Base-by-base conservation (phyloP, 2,113 vertebrate genomes). In the Hemicordylus capensis region DNA sequence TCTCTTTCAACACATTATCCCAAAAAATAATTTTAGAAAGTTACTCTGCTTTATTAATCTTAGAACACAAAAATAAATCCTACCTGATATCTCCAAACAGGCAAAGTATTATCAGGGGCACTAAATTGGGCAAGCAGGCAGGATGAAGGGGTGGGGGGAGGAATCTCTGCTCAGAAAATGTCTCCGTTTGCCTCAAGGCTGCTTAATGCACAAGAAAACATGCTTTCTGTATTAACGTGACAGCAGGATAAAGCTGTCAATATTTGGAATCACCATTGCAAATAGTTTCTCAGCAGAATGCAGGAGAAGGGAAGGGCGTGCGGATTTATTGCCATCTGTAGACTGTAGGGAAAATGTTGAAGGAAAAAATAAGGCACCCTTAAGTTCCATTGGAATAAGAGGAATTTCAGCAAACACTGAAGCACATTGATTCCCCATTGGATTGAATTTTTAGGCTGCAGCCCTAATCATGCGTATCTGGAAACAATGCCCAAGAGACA, bases 121-220 rank as follows among this genome's bases (percentile, higher is more conserved):
- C 46, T 46, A 24, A 72, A 17, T 76, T 31, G 85, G 20, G 42
- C 22, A 82, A 28, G 26, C 48, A 74, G 0, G 4, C 24, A 4
- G 64, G 63, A 56, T 17, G 6, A 34, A 15, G 44, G n/a, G n/a
- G n/a, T n/a, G 17, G 28, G 14, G 56, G 84, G 81, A 20, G 34
- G 1, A 3, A 70, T 2, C 44, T 89, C 39, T 78, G 15, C 42
- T 89, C 84, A 64, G 84, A 85, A 64, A 90, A 46, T 1, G 54
- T 84, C 19, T 76, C 66, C 76, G 1, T 81, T 90, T 81, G 42
- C 87, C 85, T 66, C 26, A 84, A 59, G 20, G 14, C 72, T 87
- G 1, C 69, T 88, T 81, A 64, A 87, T 92, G 34, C 28, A 74
- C 63, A 78, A 69, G 84, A 61, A 87, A 81, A 81, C 70, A 85